Conservation (phyloP, 2,113 vertebrate genomes). For the Pterocles burchelli region DNA sequence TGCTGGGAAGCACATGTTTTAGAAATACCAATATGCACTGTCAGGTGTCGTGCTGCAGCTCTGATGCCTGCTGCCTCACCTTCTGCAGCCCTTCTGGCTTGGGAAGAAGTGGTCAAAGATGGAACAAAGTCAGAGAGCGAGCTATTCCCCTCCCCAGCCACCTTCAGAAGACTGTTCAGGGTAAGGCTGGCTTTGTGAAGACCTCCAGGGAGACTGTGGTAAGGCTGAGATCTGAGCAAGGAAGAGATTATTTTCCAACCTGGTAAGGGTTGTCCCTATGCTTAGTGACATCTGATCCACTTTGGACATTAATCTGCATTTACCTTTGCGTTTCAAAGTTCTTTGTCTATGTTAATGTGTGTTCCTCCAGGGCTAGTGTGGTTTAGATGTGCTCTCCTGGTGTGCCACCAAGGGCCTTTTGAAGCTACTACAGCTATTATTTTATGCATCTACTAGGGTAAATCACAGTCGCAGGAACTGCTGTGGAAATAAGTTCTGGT, state of each 20-base stretch:
- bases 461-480: background rate
- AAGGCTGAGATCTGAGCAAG: background rate
- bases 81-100: background rate
- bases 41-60: background rate
- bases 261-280: background rate
- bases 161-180: rapidly evolving
- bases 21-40: background rate
- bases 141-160: background rate
- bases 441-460: background rate
- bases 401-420: background rate
- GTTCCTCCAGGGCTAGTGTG: background rate
- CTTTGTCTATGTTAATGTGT: background rate
- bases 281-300: background rate
- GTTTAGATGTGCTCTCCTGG: background rate
- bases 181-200: background rate
- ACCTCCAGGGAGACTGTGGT: background rate
- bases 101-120: background rate
- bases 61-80: background rate
- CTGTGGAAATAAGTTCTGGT: background rate
- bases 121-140: background rate
- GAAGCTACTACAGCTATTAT: background rate
- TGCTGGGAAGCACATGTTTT: background rate
- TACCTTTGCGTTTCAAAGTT: background rate
- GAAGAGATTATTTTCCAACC: background rate
- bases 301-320: background rate